Percentiles rank a stretch among this genome's conserved stretches.
Evolutionary conservation across 2,797 vertebrate genomes (phyloP).

Genomic region (Syngnathus rostellatus): DNA sequence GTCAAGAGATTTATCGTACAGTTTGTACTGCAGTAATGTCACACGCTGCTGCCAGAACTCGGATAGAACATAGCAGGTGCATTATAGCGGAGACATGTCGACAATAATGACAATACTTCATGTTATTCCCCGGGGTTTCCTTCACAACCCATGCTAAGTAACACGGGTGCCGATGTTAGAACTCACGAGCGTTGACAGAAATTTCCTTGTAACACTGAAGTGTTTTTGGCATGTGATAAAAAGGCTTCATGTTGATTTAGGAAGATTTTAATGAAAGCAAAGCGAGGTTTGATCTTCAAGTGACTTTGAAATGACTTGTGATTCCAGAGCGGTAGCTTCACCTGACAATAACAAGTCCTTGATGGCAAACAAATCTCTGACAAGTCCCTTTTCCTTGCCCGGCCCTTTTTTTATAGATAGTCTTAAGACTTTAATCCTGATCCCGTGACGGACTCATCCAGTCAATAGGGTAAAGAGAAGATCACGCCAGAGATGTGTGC

Average conservation of each 20-base stretch:
- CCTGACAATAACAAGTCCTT: conserved; percentile 47
- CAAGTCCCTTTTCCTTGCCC: conserved; percentile 50
- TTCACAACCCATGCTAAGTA: not conserved
- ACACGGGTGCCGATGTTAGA: not conserved
- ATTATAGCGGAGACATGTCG: not conserved
- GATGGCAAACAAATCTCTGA: conserved; percentile 69
- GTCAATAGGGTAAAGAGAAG: conserved; percentile 75
- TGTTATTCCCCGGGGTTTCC: not conserved
- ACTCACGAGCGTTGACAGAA: not conserved
- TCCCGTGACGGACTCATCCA: conserved; percentile 71
- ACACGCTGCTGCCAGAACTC: not conserved
- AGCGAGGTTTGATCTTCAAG: conserved; percentile 56
- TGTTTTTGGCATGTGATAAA: not conserved
- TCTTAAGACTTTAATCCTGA: conserved; percentile 77
- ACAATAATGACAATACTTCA: not conserved
- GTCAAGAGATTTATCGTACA: not conserved
- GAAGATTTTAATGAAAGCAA: conserved; percentile 31
- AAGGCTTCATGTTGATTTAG: not conserved
- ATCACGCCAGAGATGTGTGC: conserved; percentile 55
- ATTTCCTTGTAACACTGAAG: not conserved
- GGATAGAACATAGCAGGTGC: not conserved
- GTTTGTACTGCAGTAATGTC: not conserved
- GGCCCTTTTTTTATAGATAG: conserved; percentile 66
- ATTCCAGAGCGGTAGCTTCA: conserved; percentile 47
- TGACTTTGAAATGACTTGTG: conserved; percentile 65